A percentile compares a stretch with the other conserved stretches of the same genome.
These are phyloP conservation scores for Cenopis cana DNA, from an alignment of 2,888 invertebrate genomes.

Conservation along the genomic window DNA sequence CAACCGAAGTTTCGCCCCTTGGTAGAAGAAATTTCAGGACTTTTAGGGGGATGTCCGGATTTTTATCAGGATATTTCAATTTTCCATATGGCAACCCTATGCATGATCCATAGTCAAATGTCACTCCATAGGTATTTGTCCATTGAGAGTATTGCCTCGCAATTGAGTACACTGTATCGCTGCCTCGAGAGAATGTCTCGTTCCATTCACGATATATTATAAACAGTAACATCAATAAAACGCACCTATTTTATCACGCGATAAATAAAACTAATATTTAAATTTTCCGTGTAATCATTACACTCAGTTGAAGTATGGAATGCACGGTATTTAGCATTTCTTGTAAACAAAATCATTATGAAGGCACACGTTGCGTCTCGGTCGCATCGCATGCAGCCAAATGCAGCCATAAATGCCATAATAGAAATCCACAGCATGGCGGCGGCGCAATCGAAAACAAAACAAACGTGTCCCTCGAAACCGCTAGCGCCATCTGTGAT, in stretches of 20 bases:
- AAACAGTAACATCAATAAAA: background rate
- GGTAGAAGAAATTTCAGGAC: no score
- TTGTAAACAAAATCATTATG: conserved; percentile 35
- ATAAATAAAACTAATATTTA: conserved; percentile 15
- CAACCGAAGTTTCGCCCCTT: no score
- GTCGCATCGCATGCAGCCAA: conserved; percentile 2
- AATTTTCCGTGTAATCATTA: background rate
- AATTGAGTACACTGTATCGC: background rate
- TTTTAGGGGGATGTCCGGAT: no score
- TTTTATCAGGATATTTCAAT: no score
- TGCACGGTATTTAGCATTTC: conserved; percentile 21
- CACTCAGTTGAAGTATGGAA: background rate
- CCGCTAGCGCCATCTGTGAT: conserved; percentile 32
- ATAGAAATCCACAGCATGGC: conserved; percentile 35
- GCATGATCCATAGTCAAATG: background rate
- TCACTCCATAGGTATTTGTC: conserved; percentile 22
- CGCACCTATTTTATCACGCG: background rate
- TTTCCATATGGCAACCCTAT: no score
- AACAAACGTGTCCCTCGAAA: conserved; percentile 13
- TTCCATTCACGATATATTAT: background rate
- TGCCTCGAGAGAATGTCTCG: no score
- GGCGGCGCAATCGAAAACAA: conserved; percentile 29
- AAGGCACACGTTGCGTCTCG: conserved; percentile 23
- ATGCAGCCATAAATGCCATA: no score
- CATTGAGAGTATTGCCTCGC: conserved; percentile 20